A percentile compares a stretch with the other conserved stretches of the same genome.
These are phyloP conservation scores for Rhadina sibilatrix DNA, from an alignment of 2,113 vertebrate genomes.

Conservation along the genomic window DNA sequence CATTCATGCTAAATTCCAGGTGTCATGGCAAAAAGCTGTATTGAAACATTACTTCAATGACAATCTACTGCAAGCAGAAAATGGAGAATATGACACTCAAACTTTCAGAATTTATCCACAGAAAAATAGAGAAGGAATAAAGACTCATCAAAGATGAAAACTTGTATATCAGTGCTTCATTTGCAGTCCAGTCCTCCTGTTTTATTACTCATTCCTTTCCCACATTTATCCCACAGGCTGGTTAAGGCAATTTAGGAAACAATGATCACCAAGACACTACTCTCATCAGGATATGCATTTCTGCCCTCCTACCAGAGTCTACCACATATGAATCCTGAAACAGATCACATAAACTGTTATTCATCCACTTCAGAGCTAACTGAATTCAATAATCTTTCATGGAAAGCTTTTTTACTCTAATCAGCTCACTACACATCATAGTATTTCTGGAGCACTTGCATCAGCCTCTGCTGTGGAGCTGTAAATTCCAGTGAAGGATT, in stretches of 20 bases:
- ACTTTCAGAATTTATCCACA: not conserved
- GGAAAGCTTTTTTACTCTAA: not conserved
- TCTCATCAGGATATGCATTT: not conserved
- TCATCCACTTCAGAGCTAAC: not conserved
- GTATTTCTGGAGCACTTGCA: not conserved
- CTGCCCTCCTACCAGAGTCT: not conserved
- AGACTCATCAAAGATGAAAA: not conserved
- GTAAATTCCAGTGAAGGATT: not conserved
- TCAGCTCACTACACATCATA: rapidly evolving
- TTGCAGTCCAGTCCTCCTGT: not conserved
- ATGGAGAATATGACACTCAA: not conserved
- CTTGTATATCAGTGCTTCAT: not conserved
- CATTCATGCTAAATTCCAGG: not conserved
- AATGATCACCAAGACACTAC: not conserved
- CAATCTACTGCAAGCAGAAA: not conserved
- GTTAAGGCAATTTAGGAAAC: not conserved
- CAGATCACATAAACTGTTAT: not conserved
- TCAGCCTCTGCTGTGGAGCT: not conserved
- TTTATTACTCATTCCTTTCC: not conserved
- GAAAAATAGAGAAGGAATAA: not conserved
- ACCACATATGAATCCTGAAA: not conserved
- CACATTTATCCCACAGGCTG: not conserved
- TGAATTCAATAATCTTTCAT: not conserved
- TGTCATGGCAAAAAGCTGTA: not conserved
- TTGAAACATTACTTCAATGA: not conserved